Percentiles rank a stretch among this genome's conserved stretches.
Conservation (phyloP, 2,113 vertebrate genomes). For the Calyptommatus sinebrachiatus region DNA sequence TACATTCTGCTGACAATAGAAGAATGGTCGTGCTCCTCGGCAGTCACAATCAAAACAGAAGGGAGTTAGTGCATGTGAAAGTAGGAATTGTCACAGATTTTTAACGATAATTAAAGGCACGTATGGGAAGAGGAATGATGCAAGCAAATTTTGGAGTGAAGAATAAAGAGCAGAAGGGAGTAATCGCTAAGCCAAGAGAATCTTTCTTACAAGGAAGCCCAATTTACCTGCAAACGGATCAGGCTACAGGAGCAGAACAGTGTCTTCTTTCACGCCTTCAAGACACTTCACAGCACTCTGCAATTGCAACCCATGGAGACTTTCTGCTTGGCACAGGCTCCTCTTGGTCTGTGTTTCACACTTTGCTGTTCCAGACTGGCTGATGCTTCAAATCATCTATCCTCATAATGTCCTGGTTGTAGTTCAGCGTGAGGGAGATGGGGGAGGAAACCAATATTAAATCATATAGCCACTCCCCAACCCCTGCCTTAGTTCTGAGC, state of each 20-base stretch:
- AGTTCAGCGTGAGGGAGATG: background rate
- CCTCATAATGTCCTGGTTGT: slow-evolving; percentile 19
- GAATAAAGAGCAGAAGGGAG: background rate
- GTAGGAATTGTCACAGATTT: background rate
- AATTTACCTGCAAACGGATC: slow-evolving; percentile 11
- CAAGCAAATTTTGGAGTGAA: background rate
- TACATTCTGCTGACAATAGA: background rate
- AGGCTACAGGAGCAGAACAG: background rate
- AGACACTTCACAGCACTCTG: background rate
- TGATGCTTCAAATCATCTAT: slow-evolving; percentile 9
- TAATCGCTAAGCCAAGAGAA: background rate
- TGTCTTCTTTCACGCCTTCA: background rate
- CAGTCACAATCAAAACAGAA: background rate
- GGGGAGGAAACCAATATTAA: slow-evolving; percentile 15
- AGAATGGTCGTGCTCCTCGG: background rate
- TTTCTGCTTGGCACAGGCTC: background rate
- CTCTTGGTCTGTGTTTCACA: background rate
- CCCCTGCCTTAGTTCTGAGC: background rate
- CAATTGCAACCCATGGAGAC: background rate
- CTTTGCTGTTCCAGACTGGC: background rate
- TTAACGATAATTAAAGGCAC: background rate
- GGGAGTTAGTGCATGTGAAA: background rate
- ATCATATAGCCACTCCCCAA: slow-evolving; percentile 16
- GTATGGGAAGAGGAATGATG: too few relatives aligned
- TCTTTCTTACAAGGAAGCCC: background rate